A percentile compares a stretch with the other conserved stretches of the same genome.
Evolutionary conservation across 2,113 vertebrate genomes (phyloP).

Genomic region (Brachypteracias leptosomus): DNA sequence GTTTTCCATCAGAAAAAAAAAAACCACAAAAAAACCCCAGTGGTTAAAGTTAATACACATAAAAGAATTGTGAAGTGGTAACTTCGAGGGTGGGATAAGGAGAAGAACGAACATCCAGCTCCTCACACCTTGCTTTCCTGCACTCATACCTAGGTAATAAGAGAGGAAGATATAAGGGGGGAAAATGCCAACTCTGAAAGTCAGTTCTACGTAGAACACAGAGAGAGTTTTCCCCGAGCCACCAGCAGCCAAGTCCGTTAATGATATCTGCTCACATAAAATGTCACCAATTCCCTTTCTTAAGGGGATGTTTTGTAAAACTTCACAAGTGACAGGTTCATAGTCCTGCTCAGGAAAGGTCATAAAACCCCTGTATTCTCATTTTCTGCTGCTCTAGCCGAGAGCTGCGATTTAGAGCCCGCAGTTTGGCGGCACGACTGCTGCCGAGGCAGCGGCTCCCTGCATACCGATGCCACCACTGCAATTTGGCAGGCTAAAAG

Average conservation of each 20-base stretch:
- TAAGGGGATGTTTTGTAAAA: slow-evolving; percentile 29
- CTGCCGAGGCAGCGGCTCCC: not conserved
- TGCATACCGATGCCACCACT: not conserved
- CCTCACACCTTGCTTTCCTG: not conserved
- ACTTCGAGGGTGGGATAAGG: not conserved
- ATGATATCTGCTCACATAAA: slow-evolving; percentile 5
- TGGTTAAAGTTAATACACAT: not conserved
- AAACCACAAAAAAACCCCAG: not conserved
- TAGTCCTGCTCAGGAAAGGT: not conserved
- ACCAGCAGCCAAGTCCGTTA: not conserved
- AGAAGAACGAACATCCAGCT: accelerated
- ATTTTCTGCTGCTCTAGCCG: slow-evolving; percentile 24
- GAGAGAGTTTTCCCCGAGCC: not conserved
- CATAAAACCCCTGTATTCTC: slow-evolving; percentile 40
- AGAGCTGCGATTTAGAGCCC: slow-evolving; percentile 58
- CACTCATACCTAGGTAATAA: not conserved
- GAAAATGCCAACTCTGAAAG: not conserved
- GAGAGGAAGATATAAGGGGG: not conserved
- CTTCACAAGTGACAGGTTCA: slow-evolving; percentile 34
- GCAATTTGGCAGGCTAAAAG: slow-evolving; percentile 55
- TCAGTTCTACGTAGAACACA: accelerated
- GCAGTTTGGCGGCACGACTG: not conserved
- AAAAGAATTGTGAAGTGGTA: not conserved
- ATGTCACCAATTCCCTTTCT: slow-evolving; percentile 1
- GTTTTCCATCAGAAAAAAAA: not conserved